A percentile compares a stretch with the other conserved stretches of the same genome.
Evolutionary conservation across 2,113 vertebrate species (phyloP).

Genomic region (Sander vitreus): DNA sequence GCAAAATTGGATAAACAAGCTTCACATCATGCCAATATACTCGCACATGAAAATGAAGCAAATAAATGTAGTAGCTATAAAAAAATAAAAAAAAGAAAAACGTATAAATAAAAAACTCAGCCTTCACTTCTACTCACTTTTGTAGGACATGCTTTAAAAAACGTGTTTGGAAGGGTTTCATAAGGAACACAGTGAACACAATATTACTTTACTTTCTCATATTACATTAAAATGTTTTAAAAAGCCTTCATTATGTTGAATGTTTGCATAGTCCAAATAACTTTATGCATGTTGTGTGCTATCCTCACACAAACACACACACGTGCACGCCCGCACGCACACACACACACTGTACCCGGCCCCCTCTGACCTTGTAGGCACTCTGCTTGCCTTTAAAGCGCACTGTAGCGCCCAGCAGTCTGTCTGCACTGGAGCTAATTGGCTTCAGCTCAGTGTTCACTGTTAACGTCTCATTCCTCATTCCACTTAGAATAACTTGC

Average conservation of each 20-base stretch:
- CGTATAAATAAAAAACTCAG: background rate
- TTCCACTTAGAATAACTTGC: constrained; percentile 79
- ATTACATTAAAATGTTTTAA: background rate
- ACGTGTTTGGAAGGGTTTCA: background rate
- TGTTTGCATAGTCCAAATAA: background rate
- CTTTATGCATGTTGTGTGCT: background rate
- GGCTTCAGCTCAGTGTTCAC: constrained; percentile 72
- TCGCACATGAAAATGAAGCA: background rate
- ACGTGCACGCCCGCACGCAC: background rate
- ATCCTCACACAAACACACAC: constrained; percentile 7
- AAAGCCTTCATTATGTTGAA: background rate
- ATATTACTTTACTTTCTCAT: background rate
- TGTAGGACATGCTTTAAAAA: background rate
- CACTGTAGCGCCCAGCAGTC: constrained; percentile 73
- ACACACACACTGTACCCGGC: background rate
- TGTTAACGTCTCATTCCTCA: constrained; percentile 77
- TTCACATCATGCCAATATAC: background rate
- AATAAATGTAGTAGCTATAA: background rate
- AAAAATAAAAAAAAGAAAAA: no score
- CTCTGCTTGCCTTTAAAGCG: constrained; percentile 57
- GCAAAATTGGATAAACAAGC: no score
- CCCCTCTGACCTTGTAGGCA: constrained; percentile 69
- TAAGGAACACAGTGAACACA: background rate
- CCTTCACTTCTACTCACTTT: background rate
- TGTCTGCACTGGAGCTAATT: constrained; percentile 76